Percentiles rank a stretch among this genome's conserved stretches.
These are phyloP conservation scores for Delichon dasypus DNA, from an alignment of 2,797 vertebrate species.

Conservation along the genomic window DNA sequence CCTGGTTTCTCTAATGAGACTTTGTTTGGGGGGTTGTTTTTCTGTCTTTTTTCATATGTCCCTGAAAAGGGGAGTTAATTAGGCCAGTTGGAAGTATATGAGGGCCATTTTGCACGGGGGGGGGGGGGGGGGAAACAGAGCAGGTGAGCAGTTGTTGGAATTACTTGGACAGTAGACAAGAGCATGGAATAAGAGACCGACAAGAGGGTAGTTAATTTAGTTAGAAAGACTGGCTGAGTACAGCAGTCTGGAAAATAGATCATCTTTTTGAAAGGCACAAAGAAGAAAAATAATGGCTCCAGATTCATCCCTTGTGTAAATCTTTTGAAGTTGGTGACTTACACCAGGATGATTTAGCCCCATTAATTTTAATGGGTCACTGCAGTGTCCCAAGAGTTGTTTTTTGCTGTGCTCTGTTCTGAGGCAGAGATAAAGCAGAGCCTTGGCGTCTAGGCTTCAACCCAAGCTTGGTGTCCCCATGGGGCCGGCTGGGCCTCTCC, in stretches of 20 bases:
- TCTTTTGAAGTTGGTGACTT: slow-evolving; percentile 54
- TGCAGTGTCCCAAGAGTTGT: slow-evolving; percentile 14
- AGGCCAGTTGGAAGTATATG: background rate
- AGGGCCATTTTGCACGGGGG: background rate
- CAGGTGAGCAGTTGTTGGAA: background rate
- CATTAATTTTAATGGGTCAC: slow-evolving; percentile 55
- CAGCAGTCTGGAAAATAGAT: slow-evolving; percentile 62
- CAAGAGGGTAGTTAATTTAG: background rate
- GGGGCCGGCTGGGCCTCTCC: background rate
- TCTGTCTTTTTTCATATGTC: background rate
- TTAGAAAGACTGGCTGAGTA: background rate
- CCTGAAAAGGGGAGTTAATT: background rate
- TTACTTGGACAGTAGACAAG: background rate
- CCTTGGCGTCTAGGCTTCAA: background rate
- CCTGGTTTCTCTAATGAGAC: background rate
- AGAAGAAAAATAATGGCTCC: slow-evolving; percentile 34
- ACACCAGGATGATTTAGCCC: slow-evolving; percentile 32
- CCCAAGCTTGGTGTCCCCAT: slow-evolving; percentile 36
- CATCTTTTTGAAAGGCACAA: slow-evolving; percentile 41
- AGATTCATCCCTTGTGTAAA: slow-evolving; percentile 45
- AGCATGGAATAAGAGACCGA: background rate
- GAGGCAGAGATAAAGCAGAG: slow-evolving; percentile 56
- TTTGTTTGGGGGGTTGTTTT: background rate
- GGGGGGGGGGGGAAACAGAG: background rate
- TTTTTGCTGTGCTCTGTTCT: background rate